Percentiles rank a stretch among this genome's conserved stretches.
These are phyloP conservation scores for Pteruthius melanotis DNA, from an alignment of 2,113 vertebrate genomes.

Conservation along the genomic window DNA sequence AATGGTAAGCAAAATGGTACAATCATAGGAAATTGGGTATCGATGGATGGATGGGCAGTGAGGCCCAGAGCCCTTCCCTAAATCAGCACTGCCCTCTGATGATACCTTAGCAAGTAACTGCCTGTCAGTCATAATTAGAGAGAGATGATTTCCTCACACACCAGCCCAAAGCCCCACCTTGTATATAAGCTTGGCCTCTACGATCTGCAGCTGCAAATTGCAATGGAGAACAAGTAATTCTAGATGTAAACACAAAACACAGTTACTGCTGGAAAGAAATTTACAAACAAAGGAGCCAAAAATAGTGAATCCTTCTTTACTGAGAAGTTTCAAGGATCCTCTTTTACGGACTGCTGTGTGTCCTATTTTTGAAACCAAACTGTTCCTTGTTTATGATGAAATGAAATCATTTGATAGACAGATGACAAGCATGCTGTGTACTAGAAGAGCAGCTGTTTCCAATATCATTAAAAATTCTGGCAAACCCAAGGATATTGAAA, in stretches of 20 bases:
- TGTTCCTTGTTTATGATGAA: background rate
- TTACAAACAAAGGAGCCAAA: background rate
- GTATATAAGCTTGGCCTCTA: background rate
- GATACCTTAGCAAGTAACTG: background rate
- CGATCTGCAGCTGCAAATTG: background rate
- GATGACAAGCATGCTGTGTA: slow-evolving; percentile 13
- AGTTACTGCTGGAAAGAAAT: background rate
- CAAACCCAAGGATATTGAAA: background rate
- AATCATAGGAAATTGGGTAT: background rate
- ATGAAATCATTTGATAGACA: background rate
- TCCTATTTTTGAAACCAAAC: background rate
- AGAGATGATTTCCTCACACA: background rate
- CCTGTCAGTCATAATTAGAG: background rate
- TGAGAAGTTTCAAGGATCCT: background rate
- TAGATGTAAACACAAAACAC: background rate
- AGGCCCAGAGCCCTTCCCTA: background rate
- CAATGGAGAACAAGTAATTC: background rate
- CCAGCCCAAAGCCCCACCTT: background rate
- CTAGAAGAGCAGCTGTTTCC: slow-evolving; percentile 21
- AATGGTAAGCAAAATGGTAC: background rate
- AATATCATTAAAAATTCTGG: background rate
- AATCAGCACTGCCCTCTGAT: background rate
- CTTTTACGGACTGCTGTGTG: background rate
- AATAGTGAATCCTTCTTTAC: background rate
- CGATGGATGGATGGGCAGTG: fast-evolving